Evolutionary conservation across 1,140 invertebrate species (phyloP).

Genomic region (Palaemon carinicauda): DNA sequence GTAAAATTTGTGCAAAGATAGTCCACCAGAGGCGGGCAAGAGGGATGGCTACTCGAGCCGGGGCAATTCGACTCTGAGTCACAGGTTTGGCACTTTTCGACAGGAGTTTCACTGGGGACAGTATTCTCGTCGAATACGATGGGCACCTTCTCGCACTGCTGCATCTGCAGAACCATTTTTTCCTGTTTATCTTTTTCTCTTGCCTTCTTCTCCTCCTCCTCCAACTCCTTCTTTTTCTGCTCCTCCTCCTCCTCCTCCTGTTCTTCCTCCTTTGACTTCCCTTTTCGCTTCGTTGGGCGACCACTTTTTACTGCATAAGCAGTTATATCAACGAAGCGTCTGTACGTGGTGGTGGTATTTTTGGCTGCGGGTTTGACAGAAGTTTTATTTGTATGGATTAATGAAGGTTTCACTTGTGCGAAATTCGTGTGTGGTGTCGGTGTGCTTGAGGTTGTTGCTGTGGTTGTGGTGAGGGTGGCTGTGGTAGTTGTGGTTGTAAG

Average conservation of each 20-base stretch:
- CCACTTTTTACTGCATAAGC: not conserved
- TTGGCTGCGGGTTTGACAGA: too few species aligned
- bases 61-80: not conserved
- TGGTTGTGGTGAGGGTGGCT: too few species aligned
- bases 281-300: not conserved
- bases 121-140: not conserved
- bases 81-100: conserved; percentile 38
- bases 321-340: conserved; percentile 12
- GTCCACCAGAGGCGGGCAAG: conserved; percentile 22
- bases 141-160: not conserved
- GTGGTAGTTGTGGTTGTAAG: too few species aligned
- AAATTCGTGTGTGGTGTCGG: too few species aligned
- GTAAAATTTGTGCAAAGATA: not conserved
- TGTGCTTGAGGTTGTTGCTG: too few species aligned
- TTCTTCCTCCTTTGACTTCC: not conserved
- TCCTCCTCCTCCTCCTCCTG: not conserved
- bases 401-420: too few species aligned
- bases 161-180: too few species aligned
- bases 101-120: not conserved
- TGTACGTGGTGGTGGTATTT: conserved; percentile 17
- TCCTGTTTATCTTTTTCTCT: too few species aligned
- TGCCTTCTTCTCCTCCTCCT: too few species aligned
- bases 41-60: not conserved
- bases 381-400: too few species aligned
- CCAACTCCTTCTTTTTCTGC: too few species aligned